Conservation (phyloP, 2,888 invertebrate genomes). For the Rhagophthalmus giganteus region DNA sequence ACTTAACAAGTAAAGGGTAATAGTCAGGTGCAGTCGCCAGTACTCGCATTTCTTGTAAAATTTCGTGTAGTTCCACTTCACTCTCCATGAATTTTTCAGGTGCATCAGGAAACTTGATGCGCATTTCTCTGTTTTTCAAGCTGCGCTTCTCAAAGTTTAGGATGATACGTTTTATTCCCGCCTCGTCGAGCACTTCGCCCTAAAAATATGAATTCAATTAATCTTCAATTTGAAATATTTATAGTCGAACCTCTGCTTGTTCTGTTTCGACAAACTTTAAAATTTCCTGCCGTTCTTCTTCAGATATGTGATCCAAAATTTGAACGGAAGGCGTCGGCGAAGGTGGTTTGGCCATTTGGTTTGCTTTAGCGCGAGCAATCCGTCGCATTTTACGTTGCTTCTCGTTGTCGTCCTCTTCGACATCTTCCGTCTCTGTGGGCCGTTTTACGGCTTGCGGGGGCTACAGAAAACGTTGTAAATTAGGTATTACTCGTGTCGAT, state of each 20-base stretch:
- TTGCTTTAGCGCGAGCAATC: conserved; percentile 60
- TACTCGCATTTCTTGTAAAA: conserved; percentile 86
- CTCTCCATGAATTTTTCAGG: conserved; percentile 99
- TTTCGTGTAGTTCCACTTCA: conserved; percentile 76
- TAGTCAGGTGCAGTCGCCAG: conserved; percentile 95
- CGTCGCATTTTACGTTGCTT: conserved; percentile 66
- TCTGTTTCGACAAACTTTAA: conserved; percentile 82
- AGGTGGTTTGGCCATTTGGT: conserved; percentile 55
- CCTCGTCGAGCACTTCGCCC: conserved; percentile 88
- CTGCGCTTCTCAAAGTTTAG: conserved; percentile 93
- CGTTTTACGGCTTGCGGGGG: conserved; percentile 83
- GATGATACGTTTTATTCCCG: conserved; percentile 83
- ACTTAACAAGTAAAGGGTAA: conserved; percentile 87
- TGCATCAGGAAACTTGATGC: conserved; percentile 96
- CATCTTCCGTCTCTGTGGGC: conserved; percentile 63
- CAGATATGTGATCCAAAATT: conserved; percentile 60
- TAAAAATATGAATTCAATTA: conserved; percentile 48
- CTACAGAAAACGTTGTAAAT: too few species aligned
- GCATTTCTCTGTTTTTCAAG: conserved; percentile 93
- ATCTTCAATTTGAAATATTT: too few species aligned
- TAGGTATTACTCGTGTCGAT: too few species aligned
- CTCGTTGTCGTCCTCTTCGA: conserved; percentile 66
- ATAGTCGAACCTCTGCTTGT: conserved; percentile 71
- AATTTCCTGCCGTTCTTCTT: conserved; percentile 79
- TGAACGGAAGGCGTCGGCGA: conserved; percentile 55